Evolutionary conservation across 2,888 invertebrate genomes (phyloP), one percentile per base, ranked within the genome.

Genomic region (Tetramorium bicarinatum): DNA sequence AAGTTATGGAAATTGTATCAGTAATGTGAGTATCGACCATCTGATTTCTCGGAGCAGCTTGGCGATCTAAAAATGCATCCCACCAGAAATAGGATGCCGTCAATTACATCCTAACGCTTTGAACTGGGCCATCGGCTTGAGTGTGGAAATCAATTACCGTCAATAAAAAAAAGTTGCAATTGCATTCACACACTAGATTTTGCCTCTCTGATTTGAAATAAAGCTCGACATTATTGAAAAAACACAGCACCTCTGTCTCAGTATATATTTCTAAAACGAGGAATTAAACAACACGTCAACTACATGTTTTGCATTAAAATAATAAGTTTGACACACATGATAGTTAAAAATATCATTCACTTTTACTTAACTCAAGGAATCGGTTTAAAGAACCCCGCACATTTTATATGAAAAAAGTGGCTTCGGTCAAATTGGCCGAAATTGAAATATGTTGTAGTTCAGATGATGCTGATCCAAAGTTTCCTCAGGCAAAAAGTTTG

Each of bases 71-170:
- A 61, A 62, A 47, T 47, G 38, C 15, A n/a, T 52, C 25, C 29
- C 34, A 15, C 15, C 15, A 59, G 47, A 74, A 75, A 62, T 74
- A 61, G n/a, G 7, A n/a, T n/a, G 47, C 6, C 15, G 34, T 7
- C 41, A 18, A 74, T 75, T 59, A 56, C 41, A 34, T 4, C 29
- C 29, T 4, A 0, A 34, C 29, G n/a, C 15, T 62, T 61, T 29
- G 29, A 74, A 74, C 34, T 72, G 54, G 47, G 29, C 11, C 59
- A 74, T 74, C 44, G n/a, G 18, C 44, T 29, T 74, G 13, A 61
- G 8, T 0, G 11, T n/a, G 44, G 0, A 71, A 29, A 29, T 74
- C 18, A 59, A 59, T 41, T 29, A 41, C 6, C 8, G 18, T 0
- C 8, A 15, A 21, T 15, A 25, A 25, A 41, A 74, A 59, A 41